A percentile compares a stretch with the other conserved stretches of the same genome.
These are phyloP conservation scores for Cydia amplana DNA, from an alignment of 1,140 invertebrate species.

Conservation along the genomic window DNA sequence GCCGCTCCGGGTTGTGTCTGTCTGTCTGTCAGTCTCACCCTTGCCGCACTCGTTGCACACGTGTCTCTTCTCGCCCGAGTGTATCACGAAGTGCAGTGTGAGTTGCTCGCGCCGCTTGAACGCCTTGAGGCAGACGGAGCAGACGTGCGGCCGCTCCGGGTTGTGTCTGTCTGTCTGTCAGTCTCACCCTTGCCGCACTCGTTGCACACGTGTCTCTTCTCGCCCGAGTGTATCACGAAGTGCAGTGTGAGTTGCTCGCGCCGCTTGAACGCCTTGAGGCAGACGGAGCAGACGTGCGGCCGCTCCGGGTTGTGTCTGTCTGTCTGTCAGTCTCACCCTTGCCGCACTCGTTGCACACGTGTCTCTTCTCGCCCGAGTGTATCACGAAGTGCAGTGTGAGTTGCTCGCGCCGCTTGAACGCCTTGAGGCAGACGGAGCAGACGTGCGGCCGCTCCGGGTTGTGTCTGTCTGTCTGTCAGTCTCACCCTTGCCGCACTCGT, in stretches of 20 bases:
- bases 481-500: too few relatives aligned
- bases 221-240: slow-evolving; percentile 91
- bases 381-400: slow-evolving; percentile 91
- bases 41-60: slow-evolving; percentile 92
- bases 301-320: slow-evolving; percentile 88
- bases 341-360: slow-evolving; percentile 91
- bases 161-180: slow-evolving; percentile 82
- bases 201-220: slow-evolving; percentile 91
- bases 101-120: slow-evolving; percentile 93
- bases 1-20: too few relatives aligned
- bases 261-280: slow-evolving; percentile 90
- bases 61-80: slow-evolving; percentile 91
- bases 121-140: slow-evolving; percentile 90
- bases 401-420: slow-evolving; percentile 92
- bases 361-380: slow-evolving; percentile 91
- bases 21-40: slow-evolving; percentile 63
- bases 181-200: slow-evolving; percentile 88
- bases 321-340: slow-evolving; percentile 80
- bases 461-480: too few relatives aligned
- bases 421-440: slow-evolving; percentile 90
- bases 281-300: slow-evolving; percentile 90
- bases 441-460: slow-evolving; percentile 90
- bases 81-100: slow-evolving; percentile 90
- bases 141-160: slow-evolving; percentile 89
- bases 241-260: slow-evolving; percentile 92